Percentiles rank a stretch among this genome's conserved stretches.
phyloP scores from a whole-genome alignment of 2,113 vertebrate genomes.

The Tragelaphus imberbis region DNA sequence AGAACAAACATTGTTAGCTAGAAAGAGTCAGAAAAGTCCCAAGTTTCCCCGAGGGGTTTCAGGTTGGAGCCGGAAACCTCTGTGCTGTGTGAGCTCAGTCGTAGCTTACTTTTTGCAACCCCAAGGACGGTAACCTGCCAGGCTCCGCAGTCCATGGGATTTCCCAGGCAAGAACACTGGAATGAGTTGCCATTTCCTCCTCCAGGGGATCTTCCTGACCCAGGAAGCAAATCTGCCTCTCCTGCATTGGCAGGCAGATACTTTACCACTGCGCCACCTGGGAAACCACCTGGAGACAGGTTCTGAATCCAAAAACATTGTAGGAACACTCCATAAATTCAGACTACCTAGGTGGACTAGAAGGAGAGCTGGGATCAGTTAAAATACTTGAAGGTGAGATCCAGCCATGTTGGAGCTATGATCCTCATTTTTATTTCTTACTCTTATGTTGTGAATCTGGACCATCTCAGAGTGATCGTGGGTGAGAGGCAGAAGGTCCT shows the following conservation, averaged over 20 bases:
- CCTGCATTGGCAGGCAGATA: not conserved
- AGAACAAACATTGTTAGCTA: not conserved
- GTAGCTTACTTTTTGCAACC: not conserved
- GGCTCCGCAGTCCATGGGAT: not conserved
- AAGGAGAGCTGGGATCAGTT: not conserved
- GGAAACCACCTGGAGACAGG: not conserved
- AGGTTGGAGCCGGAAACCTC: not conserved
- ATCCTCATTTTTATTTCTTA: not conserved
- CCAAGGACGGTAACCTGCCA: not conserved
- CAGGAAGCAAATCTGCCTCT: not conserved
- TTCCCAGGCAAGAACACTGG: not conserved
- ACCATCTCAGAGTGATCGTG: rapidly evolving
- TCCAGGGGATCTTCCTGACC: not conserved
- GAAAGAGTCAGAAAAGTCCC: not conserved
- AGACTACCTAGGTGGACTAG: not conserved
- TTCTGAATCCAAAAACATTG: not conserved
- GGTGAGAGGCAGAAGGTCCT: not conserved
- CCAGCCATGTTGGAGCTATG: not conserved
- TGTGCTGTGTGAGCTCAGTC: not conserved
- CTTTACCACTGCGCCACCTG: not conserved
- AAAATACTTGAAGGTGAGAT: not conserved
- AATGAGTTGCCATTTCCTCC: not conserved
- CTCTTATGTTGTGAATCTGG: not conserved
- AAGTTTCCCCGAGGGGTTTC: not conserved
- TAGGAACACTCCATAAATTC: not conserved